Percentiles rank a stretch among this genome's conserved stretches.
phyloP scores from a whole-genome alignment of 1,140 invertebrate species.

The Wasmannia auropunctata region DNA sequence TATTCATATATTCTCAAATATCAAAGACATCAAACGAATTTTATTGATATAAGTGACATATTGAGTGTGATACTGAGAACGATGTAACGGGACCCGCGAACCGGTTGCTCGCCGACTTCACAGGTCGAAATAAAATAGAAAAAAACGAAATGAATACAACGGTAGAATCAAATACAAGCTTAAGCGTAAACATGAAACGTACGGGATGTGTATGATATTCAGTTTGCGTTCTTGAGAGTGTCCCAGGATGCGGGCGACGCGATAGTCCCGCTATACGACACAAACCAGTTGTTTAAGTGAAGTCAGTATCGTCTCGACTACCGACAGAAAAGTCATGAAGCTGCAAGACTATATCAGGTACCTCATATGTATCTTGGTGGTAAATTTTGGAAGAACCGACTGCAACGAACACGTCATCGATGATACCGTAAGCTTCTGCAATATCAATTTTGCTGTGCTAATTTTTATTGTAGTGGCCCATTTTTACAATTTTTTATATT shows the following conservation, averaged over 20 bases:
- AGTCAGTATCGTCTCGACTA: constrained; percentile 61
- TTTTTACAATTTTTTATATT: not conserved
- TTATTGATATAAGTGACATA: not conserved
- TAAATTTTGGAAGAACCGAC: constrained; percentile 10
- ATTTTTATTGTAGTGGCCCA: not conserved
- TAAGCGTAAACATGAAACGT: not conserved
- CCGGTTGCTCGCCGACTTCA: constrained; percentile 46
- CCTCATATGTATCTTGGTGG: constrained; percentile 71
- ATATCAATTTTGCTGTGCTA: not conserved
- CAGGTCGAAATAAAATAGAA: constrained; percentile 26
- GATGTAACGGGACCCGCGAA: constrained; percentile 55
- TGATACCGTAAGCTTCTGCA: constrained; percentile 45
- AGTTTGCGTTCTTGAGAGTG: constrained; percentile 26
- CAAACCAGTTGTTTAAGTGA: constrained; percentile 61
- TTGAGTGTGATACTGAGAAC: not conserved
- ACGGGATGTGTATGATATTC: not conserved
- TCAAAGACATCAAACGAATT: not conserved
- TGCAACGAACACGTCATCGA: constrained; percentile 10
- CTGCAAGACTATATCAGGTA: constrained; percentile 77
- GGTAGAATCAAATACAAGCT: not conserved
- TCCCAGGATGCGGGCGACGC: constrained; percentile 71
- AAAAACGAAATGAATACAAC: constrained; percentile 37
- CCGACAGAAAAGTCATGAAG: constrained; percentile 79
- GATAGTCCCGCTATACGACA: constrained; percentile 75
- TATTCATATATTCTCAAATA: constrained; percentile 6